Percentiles rank a stretch among this genome's conserved stretches.
phyloP scores from a whole-genome alignment of 2,797 vertebrate genomes.

The Acanthurus tractus region DNA sequence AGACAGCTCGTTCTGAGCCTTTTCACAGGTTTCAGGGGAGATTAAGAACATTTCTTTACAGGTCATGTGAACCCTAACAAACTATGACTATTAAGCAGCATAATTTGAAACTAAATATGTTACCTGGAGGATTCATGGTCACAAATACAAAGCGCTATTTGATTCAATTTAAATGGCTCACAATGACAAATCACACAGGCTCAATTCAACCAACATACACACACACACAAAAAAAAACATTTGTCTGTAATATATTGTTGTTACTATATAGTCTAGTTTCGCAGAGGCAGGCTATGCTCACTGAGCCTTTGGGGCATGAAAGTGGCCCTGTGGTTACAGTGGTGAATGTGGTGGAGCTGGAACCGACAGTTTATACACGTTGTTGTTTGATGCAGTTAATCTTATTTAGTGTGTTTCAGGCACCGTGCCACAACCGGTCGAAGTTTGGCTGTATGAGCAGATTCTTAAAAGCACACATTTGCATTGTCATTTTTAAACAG shows the following conservation, averaged over 20 bases:
- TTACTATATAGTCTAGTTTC: slow-evolving; percentile 1
- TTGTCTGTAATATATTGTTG: background rate
- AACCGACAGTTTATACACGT: slow-evolving; percentile 20
- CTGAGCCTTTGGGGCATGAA: background rate
- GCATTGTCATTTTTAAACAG: background rate
- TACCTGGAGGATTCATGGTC: background rate
- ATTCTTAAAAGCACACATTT: background rate
- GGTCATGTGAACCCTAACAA: background rate
- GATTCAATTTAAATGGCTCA: slow-evolving; percentile 24
- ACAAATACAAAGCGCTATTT: background rate
- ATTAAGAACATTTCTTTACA: background rate
- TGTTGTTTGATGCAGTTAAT: slow-evolving; percentile 12
- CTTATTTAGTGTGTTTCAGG: too few species aligned
- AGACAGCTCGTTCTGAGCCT: background rate
- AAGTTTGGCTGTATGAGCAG: slow-evolving; percentile 2
- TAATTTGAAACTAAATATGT: background rate
- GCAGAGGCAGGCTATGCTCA: slow-evolving; percentile 12
- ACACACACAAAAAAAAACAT: background rate
- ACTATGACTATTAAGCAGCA: background rate
- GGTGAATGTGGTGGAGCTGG: background rate
- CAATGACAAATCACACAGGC: background rate
- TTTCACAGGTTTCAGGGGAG: slow-evolving; percentile 10
- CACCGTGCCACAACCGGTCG: background rate
- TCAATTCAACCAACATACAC: background rate
- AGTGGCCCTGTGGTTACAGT: slow-evolving; percentile 14